Evolutionary conservation across 2,113 vertebrate genomes (phyloP), one percentile per base, ranked within the genome.

Genomic region (Nannobrachium achirus): DNA sequence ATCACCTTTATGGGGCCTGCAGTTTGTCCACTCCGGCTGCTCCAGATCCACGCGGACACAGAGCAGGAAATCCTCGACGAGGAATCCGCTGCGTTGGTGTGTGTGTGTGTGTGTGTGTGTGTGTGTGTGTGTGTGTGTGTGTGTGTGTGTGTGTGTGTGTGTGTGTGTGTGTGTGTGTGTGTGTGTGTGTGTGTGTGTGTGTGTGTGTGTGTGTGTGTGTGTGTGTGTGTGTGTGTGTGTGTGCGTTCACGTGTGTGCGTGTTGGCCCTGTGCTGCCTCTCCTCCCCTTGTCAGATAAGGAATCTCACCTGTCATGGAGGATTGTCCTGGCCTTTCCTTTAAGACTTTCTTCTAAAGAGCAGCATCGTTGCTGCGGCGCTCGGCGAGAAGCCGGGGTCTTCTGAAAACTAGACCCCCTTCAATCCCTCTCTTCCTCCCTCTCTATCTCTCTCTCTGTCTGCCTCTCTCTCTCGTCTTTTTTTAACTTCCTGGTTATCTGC

Each of bases 1-100:
- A 92, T 92, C 88, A 92, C 48, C 75, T 91, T 91, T 88, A 92
- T 90, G 80, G 86, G 85, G 69, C 86, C 76, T 87, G 75, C 79
- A 80, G 73, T 90, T 85, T 90, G 86, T 88, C 84, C 80, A 75
- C 86, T 86, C 82, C 56, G 77, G 85, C 87, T 82, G 66, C 79
- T 86, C 71, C 64, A 84, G 62, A 80, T 84, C 79, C 86, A 76
- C 73, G 73, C 84, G 73, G 86, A n/a, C n/a, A 84, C 81, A 74
- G 72, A 76, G 72, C 75, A 85, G 86, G 85, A 87, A 88, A 89
- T 88, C 85, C 72, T 85, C 62, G 75, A 76, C 75, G 65, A 74
- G 66, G 73, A 58, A 68, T 82, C 53, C 56, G 75, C 75, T 78
- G 63, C 25, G 25, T 69, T 48, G 66, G 75, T 81, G 67, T 70